Evolutionary conservation across 2,797 vertebrate genomes (phyloP), one percentile per base, ranked within the genome.

Genomic region (Odontamblyopus lacepedii): DNA sequence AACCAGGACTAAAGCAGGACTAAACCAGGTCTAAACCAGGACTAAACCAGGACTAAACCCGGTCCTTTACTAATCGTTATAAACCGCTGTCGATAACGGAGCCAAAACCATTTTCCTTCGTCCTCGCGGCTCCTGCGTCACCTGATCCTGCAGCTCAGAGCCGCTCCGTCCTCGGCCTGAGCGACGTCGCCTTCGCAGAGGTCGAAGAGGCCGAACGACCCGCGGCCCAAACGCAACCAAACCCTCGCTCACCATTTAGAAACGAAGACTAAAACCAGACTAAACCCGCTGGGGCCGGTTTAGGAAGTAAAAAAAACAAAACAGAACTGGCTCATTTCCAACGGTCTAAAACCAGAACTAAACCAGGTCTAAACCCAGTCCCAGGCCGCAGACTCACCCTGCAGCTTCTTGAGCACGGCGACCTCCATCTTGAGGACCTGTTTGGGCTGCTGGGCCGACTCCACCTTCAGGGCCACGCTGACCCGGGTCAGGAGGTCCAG

Each of bases 381-480:
- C 2, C 18, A 8, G 51, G 19, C 84, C 76, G 83, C 4, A 26
- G 35, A 79, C 93, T 93, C 93, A 98, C 98, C 98, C 95, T 99
- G 98, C 60, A 99, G 92, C 91, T 99, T 99, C 93, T 98, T 99
- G 74, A 99, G 92, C 78, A 99, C 98, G 16, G 98, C 98, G 67
- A 99, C 97, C 92, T 99, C 98, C 98, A 99, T 99, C 92, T 99
- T 99, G 74, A 99, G 92, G 77, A 99, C 98, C 92, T 99, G 98
- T 87, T 99, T 99, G 75, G 98, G 97, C 87, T 99, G 98, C 91
- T 98, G 97, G 81, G 98, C 97, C 51, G 98, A 99, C 90, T 99
- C 98, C 78, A 98, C 97, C 90, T 99, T 99, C 91, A 99, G 90
- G 3, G 98, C 98, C 87, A 99, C 97, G 0, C 95, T 99, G 90